Base-by-base conservation (phyloP, 2,113 vertebrate genomes). In the Nematolebias whitei region DNA sequence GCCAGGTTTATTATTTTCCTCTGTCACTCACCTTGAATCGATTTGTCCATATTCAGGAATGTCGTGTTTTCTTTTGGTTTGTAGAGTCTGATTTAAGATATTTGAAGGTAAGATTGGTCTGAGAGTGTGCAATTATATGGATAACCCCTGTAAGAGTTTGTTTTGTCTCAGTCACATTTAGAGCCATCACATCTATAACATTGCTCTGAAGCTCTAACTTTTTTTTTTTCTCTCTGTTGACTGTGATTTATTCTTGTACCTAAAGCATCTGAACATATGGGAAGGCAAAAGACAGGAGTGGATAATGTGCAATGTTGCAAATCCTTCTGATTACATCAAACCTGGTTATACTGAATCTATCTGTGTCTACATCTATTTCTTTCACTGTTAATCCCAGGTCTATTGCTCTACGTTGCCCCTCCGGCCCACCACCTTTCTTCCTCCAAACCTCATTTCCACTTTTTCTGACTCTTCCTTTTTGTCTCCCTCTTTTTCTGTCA, bases 311-410 rank as follows among this genome's bases (percentile, higher is more conserved):
- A 18, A 62, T 56, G 57, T 56, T 68, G 58, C 51, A 55, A 74
- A 47, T 56, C 55, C 71, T 63, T 64, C 50, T 19, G 54, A 76
- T 56, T 80, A 75, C 57, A 87, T 84, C 62, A 75, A 79, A 87
- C 58, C 56, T 54, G 52, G 65, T 78, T 78, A 62, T 78, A 80
- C 47, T 47, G 62, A 84, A 83, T 66, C 52, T 84, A 85, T 88
- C 79, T 66, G 67, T 73, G 84, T 82, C 76, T 69, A 78, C 78
- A 88, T 88, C 85, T 80, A 85, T 72, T 82, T 66, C 65, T 68
- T 71, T 85, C 68, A 26, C 63, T 76, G 79, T 79, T 83, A 84
- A 88, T 86, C 82, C 76, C 12, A 18, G 77, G 54, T 84, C 72
- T 76, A 63, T 71, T 82, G 79, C 82, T 80, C 73, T 53, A 71